Conservation (phyloP, 2,888 invertebrate species). For the Eupithecia subfuscata region DNA sequence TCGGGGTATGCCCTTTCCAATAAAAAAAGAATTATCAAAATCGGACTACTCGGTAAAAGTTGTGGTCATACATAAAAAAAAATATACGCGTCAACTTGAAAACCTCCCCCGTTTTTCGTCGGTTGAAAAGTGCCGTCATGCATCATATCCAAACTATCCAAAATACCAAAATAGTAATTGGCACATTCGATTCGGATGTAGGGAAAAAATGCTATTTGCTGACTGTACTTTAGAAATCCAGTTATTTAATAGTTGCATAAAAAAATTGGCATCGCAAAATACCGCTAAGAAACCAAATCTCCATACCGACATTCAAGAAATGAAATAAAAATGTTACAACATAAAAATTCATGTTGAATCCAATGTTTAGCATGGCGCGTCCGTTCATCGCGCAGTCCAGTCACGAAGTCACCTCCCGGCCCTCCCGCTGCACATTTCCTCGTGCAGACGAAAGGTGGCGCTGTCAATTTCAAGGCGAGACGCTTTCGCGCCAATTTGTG, state of each 20-base stretch:
- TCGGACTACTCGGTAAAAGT: no score
- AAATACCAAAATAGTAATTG: no score
- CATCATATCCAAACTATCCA: no score
- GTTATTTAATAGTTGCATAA: neutral
- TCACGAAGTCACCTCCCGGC: constrained; percentile 69
- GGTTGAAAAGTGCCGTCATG: no score
- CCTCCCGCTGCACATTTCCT: constrained; percentile 60
- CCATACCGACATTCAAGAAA: neutral
- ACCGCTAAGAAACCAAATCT: neutral
- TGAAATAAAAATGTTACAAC: constrained; percentile 17
- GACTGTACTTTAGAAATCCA: neutral
- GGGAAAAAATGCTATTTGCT: no score
- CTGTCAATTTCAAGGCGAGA: constrained; percentile 71
- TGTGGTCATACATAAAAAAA: no score
- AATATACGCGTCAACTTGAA: no score
- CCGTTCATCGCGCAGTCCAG: constrained; percentile 63
- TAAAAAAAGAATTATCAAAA: no score
- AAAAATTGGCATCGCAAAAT: neutral
- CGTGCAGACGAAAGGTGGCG: constrained; percentile 67
- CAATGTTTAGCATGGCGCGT: constrained; percentile 66
- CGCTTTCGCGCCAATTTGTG: constrained; percentile 43
- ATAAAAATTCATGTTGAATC: constrained; percentile 42
- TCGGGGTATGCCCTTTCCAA: no score
- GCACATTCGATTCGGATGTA: no score
- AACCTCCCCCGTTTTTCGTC: no score